phyloP scores from a whole-genome alignment of 2,797 vertebrate genomes.

The Molothrus aeneus region DNA sequence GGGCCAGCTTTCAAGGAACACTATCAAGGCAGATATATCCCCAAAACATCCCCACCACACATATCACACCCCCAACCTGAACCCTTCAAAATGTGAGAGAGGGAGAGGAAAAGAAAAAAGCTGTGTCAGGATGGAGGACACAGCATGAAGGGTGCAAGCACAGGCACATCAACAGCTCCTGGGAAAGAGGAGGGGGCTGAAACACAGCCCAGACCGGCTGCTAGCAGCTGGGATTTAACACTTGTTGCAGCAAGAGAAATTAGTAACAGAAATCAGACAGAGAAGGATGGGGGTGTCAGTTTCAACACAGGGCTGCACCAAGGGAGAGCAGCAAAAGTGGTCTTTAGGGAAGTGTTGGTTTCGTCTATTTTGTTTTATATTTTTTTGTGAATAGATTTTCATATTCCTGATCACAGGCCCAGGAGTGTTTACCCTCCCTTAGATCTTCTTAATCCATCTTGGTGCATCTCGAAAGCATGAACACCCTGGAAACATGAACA shows the following conservation, averaged over 20 bases:
- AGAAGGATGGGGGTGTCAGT: neutral
- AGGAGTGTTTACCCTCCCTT: neutral
- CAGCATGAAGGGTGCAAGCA: slow-evolving; percentile 36
- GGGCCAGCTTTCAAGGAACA: neutral
- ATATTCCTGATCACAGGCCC: neutral
- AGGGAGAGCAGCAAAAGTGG: neutral
- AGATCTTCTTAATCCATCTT: neutral
- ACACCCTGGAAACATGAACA: neutral
- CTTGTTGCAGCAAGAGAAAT: slow-evolving; percentile 40
- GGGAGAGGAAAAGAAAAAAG: neutral
- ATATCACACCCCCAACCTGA: neutral
- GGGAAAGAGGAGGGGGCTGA: neutral
- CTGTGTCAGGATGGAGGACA: slow-evolving; percentile 36
- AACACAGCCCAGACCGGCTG: slow-evolving; percentile 42
- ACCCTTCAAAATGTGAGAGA: neutral
- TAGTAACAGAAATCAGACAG: slow-evolving; percentile 21
- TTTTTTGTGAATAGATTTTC: neutral
- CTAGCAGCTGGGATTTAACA: slow-evolving; percentile 49
- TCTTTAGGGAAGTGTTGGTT: neutral
- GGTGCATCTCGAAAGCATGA: neutral
- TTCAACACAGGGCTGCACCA: neutral
- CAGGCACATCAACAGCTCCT: slow-evolving; percentile 40
- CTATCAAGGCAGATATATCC: neutral
- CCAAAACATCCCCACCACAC: neutral
- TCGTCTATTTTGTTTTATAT: neutral